Base-by-base conservation (phyloP, 2,113 vertebrate genomes). In the Noturus placidus region DNA sequence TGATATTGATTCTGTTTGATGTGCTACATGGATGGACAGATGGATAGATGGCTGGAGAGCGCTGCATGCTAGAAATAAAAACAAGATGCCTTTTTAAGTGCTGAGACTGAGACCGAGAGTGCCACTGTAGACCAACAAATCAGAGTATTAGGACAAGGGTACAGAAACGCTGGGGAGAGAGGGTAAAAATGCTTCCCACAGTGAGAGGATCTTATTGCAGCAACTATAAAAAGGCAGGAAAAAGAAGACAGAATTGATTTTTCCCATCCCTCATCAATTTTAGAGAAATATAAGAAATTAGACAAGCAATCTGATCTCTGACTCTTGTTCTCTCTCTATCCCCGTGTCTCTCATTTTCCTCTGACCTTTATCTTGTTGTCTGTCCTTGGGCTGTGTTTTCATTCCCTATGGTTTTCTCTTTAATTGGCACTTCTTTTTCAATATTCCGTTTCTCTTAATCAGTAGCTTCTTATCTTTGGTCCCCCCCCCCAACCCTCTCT, bases 221-320 rank as follows among this genome's bases (percentile, higher is more conserved):
- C 83, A 83, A 88, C 72, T 88, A 89, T 87, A 91, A 91, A 91
- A 88, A 85, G 63, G 4, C 84, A 80, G 90, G 91, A 91, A 92
- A 89, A 89, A 90, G 83, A 89, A 89, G 88, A 90, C 89, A 88
- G 88, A 87, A 94, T 93, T 91, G 91, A 93, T 90, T 91, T 90
- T 80, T 56, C 65, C 89, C 30, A 22, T 89, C 85, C 88, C 88
- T 87, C 80, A 57, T 87, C 79, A 87, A 83, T 82, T 88, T 84
- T 86, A 78, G 82, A 54, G 86, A 84, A 88, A 87, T 84, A 84
- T 74, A 63, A 54, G 90, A 87, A 88, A 91, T 88, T 82, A 84
- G 87, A 92, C 90, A 88, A 88, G 90, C 91, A 91, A 91, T 90
- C 92, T 91, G 91, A 93, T 92, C 90, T 72, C 33, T 30, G 17